Conservation (phyloP, 2,113 vertebrate species). For the Australoheros scitulus region DNA sequence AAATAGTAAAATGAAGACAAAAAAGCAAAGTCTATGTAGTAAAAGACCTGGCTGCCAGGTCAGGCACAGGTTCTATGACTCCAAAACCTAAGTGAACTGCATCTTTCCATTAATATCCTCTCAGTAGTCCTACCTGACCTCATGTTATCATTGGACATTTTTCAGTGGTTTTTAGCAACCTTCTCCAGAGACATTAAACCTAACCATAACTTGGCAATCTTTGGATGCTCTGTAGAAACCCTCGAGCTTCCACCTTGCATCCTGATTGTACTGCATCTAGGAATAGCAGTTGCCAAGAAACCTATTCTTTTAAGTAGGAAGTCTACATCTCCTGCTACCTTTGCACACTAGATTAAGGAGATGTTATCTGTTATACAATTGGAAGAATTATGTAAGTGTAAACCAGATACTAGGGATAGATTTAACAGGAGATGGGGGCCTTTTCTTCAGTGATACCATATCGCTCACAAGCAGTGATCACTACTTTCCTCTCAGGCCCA, state of each 20-base stretch:
- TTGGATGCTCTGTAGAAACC: neutral
- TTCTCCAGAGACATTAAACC: neutral
- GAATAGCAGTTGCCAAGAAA: neutral
- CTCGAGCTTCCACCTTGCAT: neutral
- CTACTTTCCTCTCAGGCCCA: accelerated
- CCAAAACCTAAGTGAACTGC: too few species aligned
- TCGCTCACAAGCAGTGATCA: neutral
- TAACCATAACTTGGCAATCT: neutral
- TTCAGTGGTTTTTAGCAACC: neutral
- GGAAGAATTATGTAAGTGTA: neutral
- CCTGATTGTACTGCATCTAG: neutral
- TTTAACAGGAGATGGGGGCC: neutral
- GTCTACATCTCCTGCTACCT: neutral
- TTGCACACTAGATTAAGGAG: neutral
- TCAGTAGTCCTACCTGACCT: too few species aligned
- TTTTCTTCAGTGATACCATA: neutral
- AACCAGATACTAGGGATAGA: neutral
- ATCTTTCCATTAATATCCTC: too few species aligned
- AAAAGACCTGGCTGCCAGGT: too few species aligned
- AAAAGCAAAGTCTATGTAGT: too few species aligned
- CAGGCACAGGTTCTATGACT: too few species aligned
- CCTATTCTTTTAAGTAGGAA: neutral
- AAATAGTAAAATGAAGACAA: too few species aligned
- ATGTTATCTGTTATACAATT: neutral
- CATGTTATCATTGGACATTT: neutral